Conservation (phyloP, 2,888 invertebrate genomes). For the Agriotes lineatus region DNA sequence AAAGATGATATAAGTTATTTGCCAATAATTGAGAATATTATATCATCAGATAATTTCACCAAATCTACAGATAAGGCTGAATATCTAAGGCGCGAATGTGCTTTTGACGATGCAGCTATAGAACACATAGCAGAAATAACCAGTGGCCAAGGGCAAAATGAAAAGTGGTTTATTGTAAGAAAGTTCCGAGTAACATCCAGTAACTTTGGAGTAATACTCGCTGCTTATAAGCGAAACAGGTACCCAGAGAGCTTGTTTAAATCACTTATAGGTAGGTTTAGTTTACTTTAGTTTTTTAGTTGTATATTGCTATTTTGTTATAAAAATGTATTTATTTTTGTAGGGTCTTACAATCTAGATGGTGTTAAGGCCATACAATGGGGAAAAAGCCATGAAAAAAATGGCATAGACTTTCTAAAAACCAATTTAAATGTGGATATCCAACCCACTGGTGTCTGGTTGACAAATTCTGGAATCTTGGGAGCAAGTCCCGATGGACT, state of each 20-base stretch:
- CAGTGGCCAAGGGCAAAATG: neutral
- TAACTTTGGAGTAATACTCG: neutral
- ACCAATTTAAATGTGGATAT: no score
- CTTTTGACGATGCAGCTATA: neutral
- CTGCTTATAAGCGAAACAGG: neutral
- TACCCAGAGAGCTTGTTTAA: neutral
- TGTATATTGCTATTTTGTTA: no score
- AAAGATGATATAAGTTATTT: no score
- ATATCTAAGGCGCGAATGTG: neutral
- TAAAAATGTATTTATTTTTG: no score
- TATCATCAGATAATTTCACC: neutral
- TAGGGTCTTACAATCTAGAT: no score
- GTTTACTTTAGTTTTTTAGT: no score
- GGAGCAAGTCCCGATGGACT: no score
- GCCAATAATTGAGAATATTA: neutral
- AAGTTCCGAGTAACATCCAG: neutral
- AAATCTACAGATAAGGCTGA: neutral
- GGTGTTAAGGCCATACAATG: no score
- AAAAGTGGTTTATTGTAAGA: neutral
- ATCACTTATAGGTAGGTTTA: neutral
- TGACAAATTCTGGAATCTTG: no score
- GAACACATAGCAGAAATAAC: neutral
- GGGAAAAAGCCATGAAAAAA: no score
- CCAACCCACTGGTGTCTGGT: no score
- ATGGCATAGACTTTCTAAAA: no score